Conservation (phyloP, 1,140 invertebrate species). For the Drosophila subpulchrella region DNA sequence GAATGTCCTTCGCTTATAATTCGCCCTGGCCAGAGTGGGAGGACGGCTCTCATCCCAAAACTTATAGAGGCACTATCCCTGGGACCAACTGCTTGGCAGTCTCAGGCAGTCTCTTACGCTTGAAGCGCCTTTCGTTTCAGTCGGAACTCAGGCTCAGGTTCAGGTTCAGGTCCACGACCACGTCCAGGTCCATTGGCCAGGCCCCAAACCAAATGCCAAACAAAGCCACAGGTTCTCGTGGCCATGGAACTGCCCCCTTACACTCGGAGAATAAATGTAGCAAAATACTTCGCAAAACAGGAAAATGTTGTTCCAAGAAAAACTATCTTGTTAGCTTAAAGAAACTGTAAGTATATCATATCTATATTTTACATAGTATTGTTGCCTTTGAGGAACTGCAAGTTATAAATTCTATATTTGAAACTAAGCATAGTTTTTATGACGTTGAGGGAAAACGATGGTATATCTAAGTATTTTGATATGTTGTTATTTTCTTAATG, state of each 20-base stretch:
- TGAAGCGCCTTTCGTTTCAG: constrained; percentile 59
- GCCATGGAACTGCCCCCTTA: constrained; percentile 11
- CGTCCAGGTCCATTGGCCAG: constrained; percentile 19
- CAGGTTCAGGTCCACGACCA: constrained; percentile 30
- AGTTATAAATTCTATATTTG: too few species aligned
- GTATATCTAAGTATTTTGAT: too few species aligned
- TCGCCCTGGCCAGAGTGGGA: constrained; percentile 31
- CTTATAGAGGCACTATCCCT: constrained; percentile 9
- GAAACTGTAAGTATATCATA: too few species aligned
- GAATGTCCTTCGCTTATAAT: constrained; percentile 73
- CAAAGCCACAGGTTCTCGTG: constrained; percentile 63
- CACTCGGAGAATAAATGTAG: constrained; percentile 11
- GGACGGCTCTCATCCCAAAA: constrained; percentile 2
- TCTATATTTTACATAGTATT: too few species aligned
- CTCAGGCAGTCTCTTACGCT: constrained; percentile 55
- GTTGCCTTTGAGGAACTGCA: too few species aligned
- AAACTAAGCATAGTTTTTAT: too few species aligned
- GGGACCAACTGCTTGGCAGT: constrained; percentile 21
- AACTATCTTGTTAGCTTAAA: not conserved
- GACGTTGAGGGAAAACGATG: too few species aligned
- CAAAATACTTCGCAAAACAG: not conserved
- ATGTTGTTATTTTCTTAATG: too few species aligned
- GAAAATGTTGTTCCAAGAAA: too few species aligned
- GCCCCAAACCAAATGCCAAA: constrained; percentile 48
- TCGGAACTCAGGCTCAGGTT: constrained; percentile 4